Conservation (phyloP, 2,888 invertebrate species). For the Ypsolopha sequella region DNA sequence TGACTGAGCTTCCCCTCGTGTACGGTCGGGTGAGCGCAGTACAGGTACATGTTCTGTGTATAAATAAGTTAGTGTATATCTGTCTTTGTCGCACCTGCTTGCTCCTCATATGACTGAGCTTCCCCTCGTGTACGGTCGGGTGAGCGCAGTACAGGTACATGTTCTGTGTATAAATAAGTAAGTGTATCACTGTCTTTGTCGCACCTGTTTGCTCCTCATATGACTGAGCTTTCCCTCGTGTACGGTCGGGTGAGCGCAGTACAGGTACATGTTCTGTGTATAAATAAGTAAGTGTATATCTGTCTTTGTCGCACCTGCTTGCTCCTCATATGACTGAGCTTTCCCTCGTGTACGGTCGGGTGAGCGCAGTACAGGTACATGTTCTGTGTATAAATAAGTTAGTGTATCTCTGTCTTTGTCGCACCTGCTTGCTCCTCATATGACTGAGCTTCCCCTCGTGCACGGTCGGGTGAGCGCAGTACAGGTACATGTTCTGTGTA, state of each 20-base stretch:
- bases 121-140: slow-evolving; percentile 98
- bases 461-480: slow-evolving; percentile 94
- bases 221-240: slow-evolving; percentile 95
- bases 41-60: slow-evolving; percentile 75
- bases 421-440: slow-evolving; percentile 94
- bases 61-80: too few species aligned
- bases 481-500: slow-evolving; percentile 75
- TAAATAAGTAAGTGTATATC: too few species aligned
- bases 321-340: slow-evolving; percentile 87
- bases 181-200: too few species aligned
- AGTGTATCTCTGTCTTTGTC: neutral
- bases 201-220: slow-evolving; percentile 68
- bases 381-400: too few species aligned
- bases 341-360: slow-evolving; percentile 92
- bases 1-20: slow-evolving; percentile 99
- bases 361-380: slow-evolving; percentile 90
- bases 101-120: slow-evolving; percentile 94
- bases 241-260: slow-evolving; percentile 88
- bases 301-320: neutral
- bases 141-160: slow-evolving; percentile 95
- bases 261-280: slow-evolving; percentile 74
- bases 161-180: too few species aligned
- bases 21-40: slow-evolving; percentile 94
- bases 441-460: slow-evolving; percentile 99
- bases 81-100: slow-evolving; percentile 79